Evolutionary conservation across 2,113 vertebrate genomes (phyloP).

Genomic region (Psophia crepitans): DNA sequence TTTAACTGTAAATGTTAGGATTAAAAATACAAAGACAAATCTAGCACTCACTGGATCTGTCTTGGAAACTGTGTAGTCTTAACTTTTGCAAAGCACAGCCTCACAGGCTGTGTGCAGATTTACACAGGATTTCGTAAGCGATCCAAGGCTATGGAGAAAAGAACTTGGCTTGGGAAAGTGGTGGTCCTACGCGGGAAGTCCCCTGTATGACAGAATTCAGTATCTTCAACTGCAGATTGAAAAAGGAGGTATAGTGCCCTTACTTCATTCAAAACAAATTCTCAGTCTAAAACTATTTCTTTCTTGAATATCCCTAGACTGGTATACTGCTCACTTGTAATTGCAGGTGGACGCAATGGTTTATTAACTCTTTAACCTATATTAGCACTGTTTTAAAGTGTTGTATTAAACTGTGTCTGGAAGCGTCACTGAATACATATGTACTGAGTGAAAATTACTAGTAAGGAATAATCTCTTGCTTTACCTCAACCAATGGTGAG

Average conservation of each 20-base stretch:
- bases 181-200: not conserved
- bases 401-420: not conserved
- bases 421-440: not conserved
- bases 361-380: not conserved
- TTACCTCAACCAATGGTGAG: not conserved
- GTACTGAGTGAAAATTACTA: not conserved
- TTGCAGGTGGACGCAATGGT: not conserved
- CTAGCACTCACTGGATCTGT: not conserved
- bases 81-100: not conserved
- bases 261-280: not conserved
- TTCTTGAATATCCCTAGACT: not conserved
- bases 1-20: not conserved
- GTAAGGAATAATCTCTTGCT: not conserved
- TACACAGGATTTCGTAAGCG: not conserved
- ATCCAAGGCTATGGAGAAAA: not conserved
- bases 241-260: not conserved
- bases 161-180: not conserved
- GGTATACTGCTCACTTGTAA: not conserved
- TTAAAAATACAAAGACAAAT: not conserved
- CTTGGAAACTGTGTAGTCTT: not conserved
- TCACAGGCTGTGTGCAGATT: not conserved
- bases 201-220: not conserved
- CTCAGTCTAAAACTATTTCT: not conserved
- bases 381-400: not conserved
- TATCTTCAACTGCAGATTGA: not conserved